Conservation (phyloP, 2,797 vertebrate genomes). For the Psittacula derbiana region DNA sequence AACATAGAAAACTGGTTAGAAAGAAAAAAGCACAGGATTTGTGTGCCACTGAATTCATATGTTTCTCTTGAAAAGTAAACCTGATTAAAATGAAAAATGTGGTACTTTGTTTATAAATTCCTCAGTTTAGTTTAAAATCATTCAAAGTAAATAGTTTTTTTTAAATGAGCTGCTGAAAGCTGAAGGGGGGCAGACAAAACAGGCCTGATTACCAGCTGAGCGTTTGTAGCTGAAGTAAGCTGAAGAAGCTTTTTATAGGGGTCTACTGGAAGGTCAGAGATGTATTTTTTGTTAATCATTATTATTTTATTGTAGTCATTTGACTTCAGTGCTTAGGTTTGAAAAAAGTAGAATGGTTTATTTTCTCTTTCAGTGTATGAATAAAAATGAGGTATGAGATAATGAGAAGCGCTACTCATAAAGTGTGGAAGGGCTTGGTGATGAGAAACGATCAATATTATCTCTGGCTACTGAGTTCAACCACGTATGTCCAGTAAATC, state of each 20-base stretch:
- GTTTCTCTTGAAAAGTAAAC: not conserved
- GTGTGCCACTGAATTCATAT: not conserved
- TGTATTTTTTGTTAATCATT: not conserved
- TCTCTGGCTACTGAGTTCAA: not conserved
- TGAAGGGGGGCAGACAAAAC: not conserved
- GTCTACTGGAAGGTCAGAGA: not conserved
- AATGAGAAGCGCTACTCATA: not conserved
- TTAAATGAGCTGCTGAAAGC: not conserved
- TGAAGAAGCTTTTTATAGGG: not conserved
- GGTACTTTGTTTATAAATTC: not conserved
- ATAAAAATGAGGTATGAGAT: constrained; percentile 26
- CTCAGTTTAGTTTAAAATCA: not conserved
- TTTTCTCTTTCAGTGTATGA: constrained; percentile 8
- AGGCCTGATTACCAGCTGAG: not conserved
- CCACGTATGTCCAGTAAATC: not conserved
- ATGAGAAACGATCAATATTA: constrained; percentile 4
- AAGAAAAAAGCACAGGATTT: not conserved
- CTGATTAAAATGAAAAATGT: not conserved
- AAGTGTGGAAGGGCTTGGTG: not conserved
- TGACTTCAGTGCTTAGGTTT: not conserved
- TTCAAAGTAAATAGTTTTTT: not conserved
- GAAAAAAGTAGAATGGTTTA: not conserved
- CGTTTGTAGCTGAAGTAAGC: not conserved
- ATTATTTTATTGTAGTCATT: not conserved
- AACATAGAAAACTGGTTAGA: not conserved